Percentiles rank a stretch among this genome's conserved stretches.
Conservation (phyloP, 2,797 vertebrate genomes). For the Ciconia nigra region DNA sequence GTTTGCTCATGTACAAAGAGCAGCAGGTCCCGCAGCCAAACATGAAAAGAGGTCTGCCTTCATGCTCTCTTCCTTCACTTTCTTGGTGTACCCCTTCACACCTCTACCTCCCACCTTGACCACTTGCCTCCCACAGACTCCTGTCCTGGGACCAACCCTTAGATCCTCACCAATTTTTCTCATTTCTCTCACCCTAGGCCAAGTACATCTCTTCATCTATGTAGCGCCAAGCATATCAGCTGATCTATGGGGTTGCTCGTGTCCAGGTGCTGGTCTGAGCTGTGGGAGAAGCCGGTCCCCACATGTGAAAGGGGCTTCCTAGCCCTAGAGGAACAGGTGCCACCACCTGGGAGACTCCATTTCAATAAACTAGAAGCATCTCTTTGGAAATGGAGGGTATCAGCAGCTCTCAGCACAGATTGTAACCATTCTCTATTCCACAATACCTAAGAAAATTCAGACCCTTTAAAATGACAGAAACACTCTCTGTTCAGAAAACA, state of each 20-base stretch:
- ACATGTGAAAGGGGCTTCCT: background rate
- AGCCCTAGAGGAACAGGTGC: background rate
- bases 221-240: background rate
- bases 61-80: background rate
- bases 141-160: background rate
- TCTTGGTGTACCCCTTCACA: background rate
- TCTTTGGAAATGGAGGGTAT: background rate
- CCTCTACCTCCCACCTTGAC: background rate
- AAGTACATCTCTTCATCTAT: background rate
- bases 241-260: background rate
- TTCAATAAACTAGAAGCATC: background rate
- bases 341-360: background rate
- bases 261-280: background rate
- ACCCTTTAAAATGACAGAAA: constrained; percentile 22
- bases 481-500: constrained; percentile 30
- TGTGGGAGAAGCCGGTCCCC: background rate
- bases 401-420: background rate
- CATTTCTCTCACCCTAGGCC: background rate
- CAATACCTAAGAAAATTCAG: constrained; percentile 15
- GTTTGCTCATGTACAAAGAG: background rate
- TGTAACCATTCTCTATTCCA: background rate
- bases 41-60: background rate
- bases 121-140: background rate
- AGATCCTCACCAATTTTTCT: background rate
- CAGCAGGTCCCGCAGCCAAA: background rate